Evolutionary conservation across 2,888 invertebrate genomes (phyloP).

Genomic region (Biston stratarius): DNA sequence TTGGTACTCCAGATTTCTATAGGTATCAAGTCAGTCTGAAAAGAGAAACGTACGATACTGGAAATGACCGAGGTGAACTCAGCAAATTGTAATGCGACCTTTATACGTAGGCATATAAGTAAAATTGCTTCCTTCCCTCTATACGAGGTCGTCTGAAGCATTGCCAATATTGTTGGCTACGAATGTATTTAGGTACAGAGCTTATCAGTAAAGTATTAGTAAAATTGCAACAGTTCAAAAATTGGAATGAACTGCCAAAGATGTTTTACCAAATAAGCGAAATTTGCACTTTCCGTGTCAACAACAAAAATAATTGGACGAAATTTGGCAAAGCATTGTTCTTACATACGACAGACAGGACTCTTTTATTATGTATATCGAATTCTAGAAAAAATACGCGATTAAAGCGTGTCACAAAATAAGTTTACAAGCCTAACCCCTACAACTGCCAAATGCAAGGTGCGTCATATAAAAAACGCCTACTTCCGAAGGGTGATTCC

Average conservation of each 20-base stretch:
- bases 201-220: conserved; percentile 34
- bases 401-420: not conserved
- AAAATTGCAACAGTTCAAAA: conserved; percentile 10
- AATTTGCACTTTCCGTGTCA: conserved; percentile 4
- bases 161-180: conserved; percentile 37
- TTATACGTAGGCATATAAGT: conserved; percentile 45
- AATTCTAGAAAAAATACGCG: not conserved
- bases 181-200: conserved; percentile 6
- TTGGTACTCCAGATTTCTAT: conserved; percentile 30
- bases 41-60: conserved; percentile 39
- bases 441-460: conserved; percentile 48
- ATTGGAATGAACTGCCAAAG: conserved; percentile 37
- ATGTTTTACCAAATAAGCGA: conserved; percentile 27
- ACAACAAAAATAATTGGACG: no score
- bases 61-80: conserved; percentile 42
- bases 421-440: conserved; percentile 28
- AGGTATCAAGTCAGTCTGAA: conserved; percentile 29
- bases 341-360: no score
- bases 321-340: no score
- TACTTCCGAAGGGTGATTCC: conserved; percentile 63
- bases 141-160: conserved; percentile 39
- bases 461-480: conserved; percentile 58
- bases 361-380: not conserved
- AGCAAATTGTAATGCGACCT: conserved; percentile 50
- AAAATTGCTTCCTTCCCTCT: conserved; percentile 67